Base-by-base conservation (phyloP, 2,113 vertebrate species). In the Muntiacus muntjak region DNA sequence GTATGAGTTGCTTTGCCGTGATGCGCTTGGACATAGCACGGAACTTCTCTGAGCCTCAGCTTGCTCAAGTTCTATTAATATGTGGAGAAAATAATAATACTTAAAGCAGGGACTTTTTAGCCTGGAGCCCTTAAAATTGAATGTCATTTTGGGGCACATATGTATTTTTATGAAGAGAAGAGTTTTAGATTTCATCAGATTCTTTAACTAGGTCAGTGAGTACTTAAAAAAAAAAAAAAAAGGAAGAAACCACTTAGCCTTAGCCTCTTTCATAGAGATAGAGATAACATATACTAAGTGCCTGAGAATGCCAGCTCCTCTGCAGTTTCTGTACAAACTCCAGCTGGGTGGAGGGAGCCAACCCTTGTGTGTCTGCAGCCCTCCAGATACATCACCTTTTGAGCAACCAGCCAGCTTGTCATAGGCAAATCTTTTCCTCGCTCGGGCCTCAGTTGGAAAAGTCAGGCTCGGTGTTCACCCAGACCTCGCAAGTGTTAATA, bases 131-230 rank as follows among this genome's bases (percentile, higher is more conserved):
- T 76, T 57, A 89, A 85, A 97, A 60, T 36, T 54, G 25, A 85
- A 67, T 87, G 43, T 60, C 58, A 76, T 62, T 81, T 60, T 43
- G n/a, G 15, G 30, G 30, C 52, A 47, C 14, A 17, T 43, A 28
- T 13, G 16, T 62, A 79, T 76, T 93, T 93, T 96, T 76, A 50
- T 50, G 14, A 87, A 62, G 30, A 33, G 90, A 54, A 64, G 15
- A 79, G 21, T 89, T 84, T 85, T 78, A 23, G 26, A 88, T 96
- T 94, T 96, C 79, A 84, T 94, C 74, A 90, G n/a, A 87, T 54
- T 94, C 12, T 95, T 94, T 96, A 97, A 94, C 60, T 96, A 96
- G 87, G 82, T 97, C 92, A 97, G 30, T 84, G 36, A 87, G 74
- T 81, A 93, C 64, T 62, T 60, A 4, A 71, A 47, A 79, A 91